Percentiles rank a stretch among this genome's conserved stretches.
Conservation (phyloP, 1,140 invertebrate genomes). For the Hesperophylax magnus region DNA sequence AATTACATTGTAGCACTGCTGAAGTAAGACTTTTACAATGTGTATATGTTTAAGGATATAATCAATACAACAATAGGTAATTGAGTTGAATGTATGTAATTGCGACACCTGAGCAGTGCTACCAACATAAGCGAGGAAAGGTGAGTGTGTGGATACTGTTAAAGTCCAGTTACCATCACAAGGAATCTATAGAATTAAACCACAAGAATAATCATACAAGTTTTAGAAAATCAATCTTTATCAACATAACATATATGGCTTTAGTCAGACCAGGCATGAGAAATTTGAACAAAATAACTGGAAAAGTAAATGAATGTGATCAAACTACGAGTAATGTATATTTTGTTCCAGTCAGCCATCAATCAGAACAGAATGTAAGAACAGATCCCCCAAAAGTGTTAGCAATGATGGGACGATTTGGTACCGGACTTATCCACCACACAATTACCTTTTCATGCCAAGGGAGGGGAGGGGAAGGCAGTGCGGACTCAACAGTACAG, state of each 20-base stretch:
- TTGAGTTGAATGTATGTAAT: neutral
- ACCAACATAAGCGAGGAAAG: constrained; percentile 62
- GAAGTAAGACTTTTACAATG: neutral
- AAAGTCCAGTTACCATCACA: constrained; percentile 62
- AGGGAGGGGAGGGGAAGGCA: constrained; percentile 22
- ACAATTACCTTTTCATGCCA: constrained; percentile 57
- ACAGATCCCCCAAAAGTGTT: constrained; percentile 61
- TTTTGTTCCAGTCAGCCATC: constrained; percentile 62
- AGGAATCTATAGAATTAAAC: constrained; percentile 46
- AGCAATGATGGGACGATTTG: constrained; percentile 28
- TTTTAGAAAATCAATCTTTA: constrained; percentile 43
- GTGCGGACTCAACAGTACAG: neutral
- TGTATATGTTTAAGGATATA: too few species aligned
- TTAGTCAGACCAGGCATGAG: constrained; percentile 54
- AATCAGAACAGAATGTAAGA: constrained; percentile 65
- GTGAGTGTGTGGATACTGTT: constrained; percentile 68
- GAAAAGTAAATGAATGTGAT: constrained; percentile 31
- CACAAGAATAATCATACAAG: constrained; percentile 42
- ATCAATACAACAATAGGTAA: too few species aligned
- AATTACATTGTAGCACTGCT: constrained; percentile 11
- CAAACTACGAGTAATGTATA: constrained; percentile 30
- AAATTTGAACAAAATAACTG: constrained; percentile 47
- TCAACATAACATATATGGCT: constrained; percentile 49
- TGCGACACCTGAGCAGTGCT: constrained; percentile 28
- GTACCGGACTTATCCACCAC: constrained; percentile 57